phyloP scores from a whole-genome alignment of 2,113 vertebrate species.

The Macrotis lagotis region DNA sequence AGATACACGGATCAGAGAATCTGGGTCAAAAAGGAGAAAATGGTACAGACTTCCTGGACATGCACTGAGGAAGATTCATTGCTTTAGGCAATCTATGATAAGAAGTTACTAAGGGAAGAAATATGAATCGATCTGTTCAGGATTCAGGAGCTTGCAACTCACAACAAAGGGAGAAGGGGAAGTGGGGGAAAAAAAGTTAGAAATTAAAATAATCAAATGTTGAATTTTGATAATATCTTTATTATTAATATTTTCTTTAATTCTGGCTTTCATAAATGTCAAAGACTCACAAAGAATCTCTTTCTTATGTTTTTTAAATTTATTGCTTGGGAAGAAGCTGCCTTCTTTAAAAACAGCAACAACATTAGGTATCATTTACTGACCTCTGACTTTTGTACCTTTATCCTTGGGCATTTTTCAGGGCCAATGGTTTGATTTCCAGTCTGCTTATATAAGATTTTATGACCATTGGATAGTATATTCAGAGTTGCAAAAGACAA shows the following conservation, averaged over 20 bases:
- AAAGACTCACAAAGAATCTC: neutral
- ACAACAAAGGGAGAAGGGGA: slow-evolving; percentile 54
- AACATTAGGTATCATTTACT: neutral
- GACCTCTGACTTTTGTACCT: slow-evolving; percentile 4
- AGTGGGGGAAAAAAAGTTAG: slow-evolving; percentile 36
- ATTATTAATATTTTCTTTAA: slow-evolving; percentile 39
- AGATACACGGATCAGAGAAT: slow-evolving; percentile 66
- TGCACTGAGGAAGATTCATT: slow-evolving; percentile 66
- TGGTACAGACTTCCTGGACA: slow-evolving; percentile 66
- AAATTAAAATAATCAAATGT: slow-evolving; percentile 76
- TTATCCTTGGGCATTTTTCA: slow-evolving; percentile 35
- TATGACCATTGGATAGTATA: neutral
- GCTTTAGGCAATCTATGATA: slow-evolving; percentile 69
- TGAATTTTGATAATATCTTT: slow-evolving; percentile 6
- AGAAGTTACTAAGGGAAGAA: slow-evolving; percentile 76
- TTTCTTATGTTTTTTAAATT: slow-evolving; percentile 49
- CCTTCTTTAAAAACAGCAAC: slow-evolving; percentile 51
- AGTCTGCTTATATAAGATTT: neutral
- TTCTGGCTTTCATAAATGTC: slow-evolving; percentile 66
- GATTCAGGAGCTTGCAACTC: slow-evolving; percentile 72
- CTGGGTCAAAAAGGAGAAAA: slow-evolving; percentile 76
- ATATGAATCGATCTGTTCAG: slow-evolving; percentile 76
- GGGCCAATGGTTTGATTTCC: neutral
- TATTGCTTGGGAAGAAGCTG: slow-evolving; percentile 53
- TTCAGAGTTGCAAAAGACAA: neutral